Conservation (phyloP, 2,113 vertebrate genomes). For the Columba livia region DNA sequence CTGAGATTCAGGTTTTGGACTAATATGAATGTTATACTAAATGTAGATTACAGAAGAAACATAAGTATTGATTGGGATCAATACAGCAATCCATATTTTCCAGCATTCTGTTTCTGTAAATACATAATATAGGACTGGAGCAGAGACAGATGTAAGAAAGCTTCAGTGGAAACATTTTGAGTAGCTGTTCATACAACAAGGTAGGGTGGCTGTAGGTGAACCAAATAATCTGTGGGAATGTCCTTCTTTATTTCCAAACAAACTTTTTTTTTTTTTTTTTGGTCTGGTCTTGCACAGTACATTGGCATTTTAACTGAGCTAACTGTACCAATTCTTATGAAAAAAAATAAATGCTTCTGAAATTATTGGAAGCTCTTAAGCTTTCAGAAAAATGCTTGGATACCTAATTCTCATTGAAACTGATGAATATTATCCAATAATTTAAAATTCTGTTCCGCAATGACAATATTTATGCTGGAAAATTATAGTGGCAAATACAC, state of each 20-base stretch:
- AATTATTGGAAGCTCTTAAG: background rate
- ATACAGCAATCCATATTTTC: background rate
- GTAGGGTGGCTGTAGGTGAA: background rate
- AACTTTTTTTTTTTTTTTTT: background rate
- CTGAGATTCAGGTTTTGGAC: background rate
- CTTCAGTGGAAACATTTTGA: background rate
- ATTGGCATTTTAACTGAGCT: background rate
- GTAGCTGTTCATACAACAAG: background rate
- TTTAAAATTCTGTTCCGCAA: background rate
- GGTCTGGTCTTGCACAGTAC: background rate
- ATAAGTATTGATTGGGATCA: background rate
- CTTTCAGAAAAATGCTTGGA: background rate
- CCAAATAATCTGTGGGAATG: background rate
- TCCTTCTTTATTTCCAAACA: background rate
- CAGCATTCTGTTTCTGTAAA: background rate
- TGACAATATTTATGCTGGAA: background rate
- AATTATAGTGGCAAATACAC: background rate
- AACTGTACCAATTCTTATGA: background rate
- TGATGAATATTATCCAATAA: background rate
- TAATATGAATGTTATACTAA: background rate
- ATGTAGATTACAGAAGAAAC: background rate
- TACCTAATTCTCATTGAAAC: background rate
- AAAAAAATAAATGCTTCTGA: background rate
- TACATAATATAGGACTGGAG: background rate
- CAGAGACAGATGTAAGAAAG: background rate